Evolutionary conservation across 2,888 invertebrate species (phyloP).

Genomic region (Leptopterna dolabrata): DNA sequence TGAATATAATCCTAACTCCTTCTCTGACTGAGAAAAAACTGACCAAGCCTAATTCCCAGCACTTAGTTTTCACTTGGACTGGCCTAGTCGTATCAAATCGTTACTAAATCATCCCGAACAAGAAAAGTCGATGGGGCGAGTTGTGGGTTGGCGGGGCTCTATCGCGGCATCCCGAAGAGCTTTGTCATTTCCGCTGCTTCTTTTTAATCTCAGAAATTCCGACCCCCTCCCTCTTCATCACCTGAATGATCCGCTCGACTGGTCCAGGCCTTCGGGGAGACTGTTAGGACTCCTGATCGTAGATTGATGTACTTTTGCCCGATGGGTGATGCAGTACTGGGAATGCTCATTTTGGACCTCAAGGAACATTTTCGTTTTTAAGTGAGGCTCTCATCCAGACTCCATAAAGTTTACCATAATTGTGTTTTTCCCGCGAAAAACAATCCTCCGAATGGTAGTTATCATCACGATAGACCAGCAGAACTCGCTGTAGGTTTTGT

Average conservation of each 20-base stretch:
- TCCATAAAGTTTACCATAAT: too few species aligned
- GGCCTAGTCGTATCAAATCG: conserved; percentile 44
- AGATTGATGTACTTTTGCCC: too few species aligned
- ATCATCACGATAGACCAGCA: too few species aligned
- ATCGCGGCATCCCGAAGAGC: conserved; percentile 43
- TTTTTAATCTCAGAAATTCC: conserved; percentile 36
- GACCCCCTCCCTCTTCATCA: neutral
- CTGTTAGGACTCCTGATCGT: neutral
- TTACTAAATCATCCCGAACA: conserved; percentile 40
- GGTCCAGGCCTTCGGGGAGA: neutral
- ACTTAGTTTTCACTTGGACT: conserved; percentile 39
- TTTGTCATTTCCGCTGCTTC: conserved; percentile 53
- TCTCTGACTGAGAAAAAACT: neutral
- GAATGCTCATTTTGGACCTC: too few species aligned
- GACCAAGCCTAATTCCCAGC: neutral
- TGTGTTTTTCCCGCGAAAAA: too few species aligned
- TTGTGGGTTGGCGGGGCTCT: neutral
- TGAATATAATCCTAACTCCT: neutral
- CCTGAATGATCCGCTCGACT: conserved; percentile 43
- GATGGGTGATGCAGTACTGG: neutral
- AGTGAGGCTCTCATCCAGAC: too few species aligned
- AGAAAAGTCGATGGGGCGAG: neutral
- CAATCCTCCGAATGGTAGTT: too few species aligned
- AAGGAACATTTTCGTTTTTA: too few species aligned
- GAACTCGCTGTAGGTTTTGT: too few species aligned